Percentiles rank a stretch among this genome's conserved stretches.
These are phyloP conservation scores for Calephelis perditalis DNA, from an alignment of 2,888 invertebrate species.

Conservation along the genomic window DNA sequence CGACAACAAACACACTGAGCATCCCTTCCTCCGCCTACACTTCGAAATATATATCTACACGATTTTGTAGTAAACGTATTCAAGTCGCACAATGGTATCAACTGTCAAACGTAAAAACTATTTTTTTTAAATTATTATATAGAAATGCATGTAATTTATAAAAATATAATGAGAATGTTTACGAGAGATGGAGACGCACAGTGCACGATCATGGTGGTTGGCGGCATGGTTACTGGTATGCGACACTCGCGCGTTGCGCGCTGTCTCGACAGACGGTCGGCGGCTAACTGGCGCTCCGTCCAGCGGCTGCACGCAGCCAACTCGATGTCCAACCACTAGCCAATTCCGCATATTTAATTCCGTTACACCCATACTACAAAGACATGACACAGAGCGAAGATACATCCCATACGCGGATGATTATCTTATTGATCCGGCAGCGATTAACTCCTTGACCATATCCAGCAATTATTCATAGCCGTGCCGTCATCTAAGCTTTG, in stretches of 20 bases:
- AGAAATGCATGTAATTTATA: constrained; percentile 18
- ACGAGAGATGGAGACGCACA: constrained; percentile 57
- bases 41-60: constrained; percentile 22
- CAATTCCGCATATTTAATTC: constrained; percentile 75
- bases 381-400: constrained; percentile 35
- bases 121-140: background rate
- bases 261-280: constrained; percentile 66
- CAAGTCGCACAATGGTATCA: constrained; percentile 30
- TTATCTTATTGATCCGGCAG: constrained; percentile 30
- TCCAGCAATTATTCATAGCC: background rate
- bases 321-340: constrained; percentile 58
- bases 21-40: constrained; percentile 39
- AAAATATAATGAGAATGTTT: constrained; percentile 32
- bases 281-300: constrained; percentile 58
- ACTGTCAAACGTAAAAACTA: background rate
- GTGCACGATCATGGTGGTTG: constrained; percentile 73
- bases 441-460: constrained; percentile 17
- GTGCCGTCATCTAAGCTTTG: background rate
- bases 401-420: constrained; percentile 29
- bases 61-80: constrained; percentile 35
- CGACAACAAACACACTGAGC: constrained; percentile 55
- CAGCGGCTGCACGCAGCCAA: constrained; percentile 35
- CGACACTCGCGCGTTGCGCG: constrained; percentile 50
- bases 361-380: constrained; percentile 61
- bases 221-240: constrained; percentile 68